Conservation (phyloP, 2,888 invertebrate species). For the Mythimna pallens region DNA sequence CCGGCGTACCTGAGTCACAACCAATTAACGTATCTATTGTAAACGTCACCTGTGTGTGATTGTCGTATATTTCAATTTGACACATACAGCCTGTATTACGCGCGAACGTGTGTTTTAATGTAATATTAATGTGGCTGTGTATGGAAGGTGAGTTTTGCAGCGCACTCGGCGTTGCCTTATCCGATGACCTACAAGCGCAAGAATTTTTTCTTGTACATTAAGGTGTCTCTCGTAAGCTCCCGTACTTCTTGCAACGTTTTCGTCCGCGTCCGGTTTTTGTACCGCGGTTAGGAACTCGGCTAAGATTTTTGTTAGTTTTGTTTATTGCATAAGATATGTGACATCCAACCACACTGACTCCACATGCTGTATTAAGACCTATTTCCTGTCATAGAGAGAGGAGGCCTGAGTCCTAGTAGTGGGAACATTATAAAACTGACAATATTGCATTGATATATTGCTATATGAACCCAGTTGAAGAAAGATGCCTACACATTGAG, state of each 20-base stretch:
- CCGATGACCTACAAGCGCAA: conserved; percentile 63
- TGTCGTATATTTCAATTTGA: conserved; percentile 83
- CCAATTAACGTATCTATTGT: conserved; percentile 69
- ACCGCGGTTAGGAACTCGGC: not conserved
- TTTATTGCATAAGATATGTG: not conserved
- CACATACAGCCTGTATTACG: conserved; percentile 75
- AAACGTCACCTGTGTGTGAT: conserved; percentile 75
- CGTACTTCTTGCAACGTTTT: conserved; percentile 49
- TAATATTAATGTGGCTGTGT: conserved; percentile 79
- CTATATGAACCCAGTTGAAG: too few relatives aligned
- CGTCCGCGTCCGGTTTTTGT: conserved; percentile 37
- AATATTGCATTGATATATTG: too few relatives aligned
- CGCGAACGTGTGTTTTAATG: conserved; percentile 75
- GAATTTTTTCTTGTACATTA: conserved; percentile 58
- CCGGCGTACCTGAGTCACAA: conserved; percentile 56
- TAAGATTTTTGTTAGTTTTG: not conserved
- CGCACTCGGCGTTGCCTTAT: conserved; percentile 70
- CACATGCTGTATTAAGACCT: too few relatives aligned
- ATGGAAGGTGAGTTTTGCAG: conserved; percentile 68
- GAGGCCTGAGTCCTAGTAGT: too few relatives aligned
- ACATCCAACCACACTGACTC: too few relatives aligned
- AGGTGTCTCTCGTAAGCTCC: conserved; percentile 54
- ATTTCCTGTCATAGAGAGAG: too few relatives aligned
- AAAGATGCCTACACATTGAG: too few relatives aligned
- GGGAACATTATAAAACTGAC: too few relatives aligned